Conservation (phyloP, 1,140 invertebrate species). For the Mizuhopecten yessoensis region DNA sequence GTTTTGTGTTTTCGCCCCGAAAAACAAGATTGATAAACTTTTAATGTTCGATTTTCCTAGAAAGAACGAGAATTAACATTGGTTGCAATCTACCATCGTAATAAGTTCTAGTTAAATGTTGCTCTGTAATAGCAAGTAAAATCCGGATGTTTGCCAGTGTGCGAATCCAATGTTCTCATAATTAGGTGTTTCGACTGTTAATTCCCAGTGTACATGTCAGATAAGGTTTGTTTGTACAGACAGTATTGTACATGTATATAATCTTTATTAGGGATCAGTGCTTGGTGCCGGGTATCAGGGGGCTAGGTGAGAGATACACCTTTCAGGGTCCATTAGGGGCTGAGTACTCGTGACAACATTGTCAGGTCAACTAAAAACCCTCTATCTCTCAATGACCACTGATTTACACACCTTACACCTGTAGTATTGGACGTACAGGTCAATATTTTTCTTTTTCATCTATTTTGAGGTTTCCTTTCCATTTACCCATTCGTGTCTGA, state of each 20-base stretch:
- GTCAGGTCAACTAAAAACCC: neutral
- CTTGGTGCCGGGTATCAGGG: neutral
- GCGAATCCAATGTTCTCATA: neutral
- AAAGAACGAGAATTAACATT: no score
- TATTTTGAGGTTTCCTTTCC: no score
- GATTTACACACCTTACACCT: neutral
- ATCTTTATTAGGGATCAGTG: neutral
- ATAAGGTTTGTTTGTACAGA: neutral
- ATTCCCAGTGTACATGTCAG: neutral
- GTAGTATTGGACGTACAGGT: no score
- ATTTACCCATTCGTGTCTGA: no score
- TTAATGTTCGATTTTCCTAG: no score
- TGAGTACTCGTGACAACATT: slow-evolving; percentile 3
- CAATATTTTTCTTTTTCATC: no score
- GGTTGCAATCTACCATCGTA: no score
- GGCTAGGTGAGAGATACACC: slow-evolving; percentile 28
- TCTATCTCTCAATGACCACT: neutral
- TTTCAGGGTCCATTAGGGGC: slow-evolving; percentile 22
- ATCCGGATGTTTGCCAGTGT: no score
- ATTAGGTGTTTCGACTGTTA: neutral
- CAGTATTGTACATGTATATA: neutral
- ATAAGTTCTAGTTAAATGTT: no score
- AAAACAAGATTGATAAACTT: no score
- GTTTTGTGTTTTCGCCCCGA: no score
- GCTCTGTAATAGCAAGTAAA: no score